Percentiles rank a stretch among this genome's conserved stretches.
Evolutionary conservation across 92 coral and sea anemone species (phyloP).

Genomic region (Epizoanthus ramosus): DNA sequence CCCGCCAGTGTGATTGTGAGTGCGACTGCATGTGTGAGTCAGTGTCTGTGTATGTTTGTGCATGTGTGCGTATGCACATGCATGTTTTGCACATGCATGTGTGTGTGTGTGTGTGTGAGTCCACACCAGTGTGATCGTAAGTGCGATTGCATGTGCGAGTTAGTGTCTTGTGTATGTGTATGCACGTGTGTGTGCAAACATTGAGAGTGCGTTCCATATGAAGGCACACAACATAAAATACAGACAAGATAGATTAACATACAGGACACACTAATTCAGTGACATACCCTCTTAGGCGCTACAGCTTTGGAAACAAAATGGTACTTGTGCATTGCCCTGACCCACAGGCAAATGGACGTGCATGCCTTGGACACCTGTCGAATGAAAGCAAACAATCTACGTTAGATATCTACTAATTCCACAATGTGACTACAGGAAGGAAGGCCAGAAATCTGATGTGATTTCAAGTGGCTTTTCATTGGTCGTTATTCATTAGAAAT

Average conservation of each 20-base stretch:
- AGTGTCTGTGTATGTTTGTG: not conserved
- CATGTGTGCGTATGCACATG: not conserved
- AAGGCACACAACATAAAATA: not conserved
- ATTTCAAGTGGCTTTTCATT: too few species aligned
- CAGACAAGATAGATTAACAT: not conserved
- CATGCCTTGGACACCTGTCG: slow-evolving; percentile 96
- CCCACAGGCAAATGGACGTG: slow-evolving; percentile 97
- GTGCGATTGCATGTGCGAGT: not conserved
- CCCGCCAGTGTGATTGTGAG: not conserved
- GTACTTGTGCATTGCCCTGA: slow-evolving; percentile 98
- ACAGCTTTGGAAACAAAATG: slow-evolving; percentile 95
- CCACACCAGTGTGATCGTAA: not conserved
- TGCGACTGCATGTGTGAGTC: not conserved
- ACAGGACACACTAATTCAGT: not conserved
- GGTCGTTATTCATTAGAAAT: too few species aligned
- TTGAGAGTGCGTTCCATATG: not conserved
- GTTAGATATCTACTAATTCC: not conserved
- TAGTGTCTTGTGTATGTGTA: not conserved
- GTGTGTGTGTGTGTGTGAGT: too few species aligned
- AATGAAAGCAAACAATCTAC: not conserved
- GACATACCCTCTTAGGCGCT: slow-evolving; percentile 93
- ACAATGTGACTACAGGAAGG: not conserved
- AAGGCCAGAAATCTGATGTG: too few species aligned
- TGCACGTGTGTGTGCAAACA: not conserved
- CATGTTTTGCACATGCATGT: too few species aligned